Percentiles rank a stretch among this genome's conserved stretches.
Evolutionary conservation across 2,888 invertebrate species (phyloP).

Genomic region (Vesta saturnalis): DNA sequence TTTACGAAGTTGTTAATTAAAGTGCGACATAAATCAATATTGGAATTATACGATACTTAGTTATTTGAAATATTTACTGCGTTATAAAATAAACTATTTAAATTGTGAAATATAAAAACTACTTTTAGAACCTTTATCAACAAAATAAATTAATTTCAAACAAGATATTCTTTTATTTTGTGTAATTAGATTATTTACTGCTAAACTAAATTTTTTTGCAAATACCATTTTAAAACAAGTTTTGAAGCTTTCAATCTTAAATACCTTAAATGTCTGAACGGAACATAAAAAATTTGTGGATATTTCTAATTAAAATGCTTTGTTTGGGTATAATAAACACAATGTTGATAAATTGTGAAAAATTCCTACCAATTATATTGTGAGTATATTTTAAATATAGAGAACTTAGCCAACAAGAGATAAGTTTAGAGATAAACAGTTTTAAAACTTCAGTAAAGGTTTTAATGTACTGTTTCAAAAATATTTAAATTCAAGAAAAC

Average conservation of each 20-base stretch:
- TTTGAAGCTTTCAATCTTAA: not conserved
- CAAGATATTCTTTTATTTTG: not conserved
- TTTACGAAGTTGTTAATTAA: slow-evolving; percentile 15
- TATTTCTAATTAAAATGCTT: not conserved
- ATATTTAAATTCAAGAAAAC: too few relatives aligned
- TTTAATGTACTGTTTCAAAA: too few relatives aligned
- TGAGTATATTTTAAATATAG: too few relatives aligned
- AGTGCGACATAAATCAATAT: slow-evolving; percentile 15
- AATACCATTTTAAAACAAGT: slow-evolving; percentile 1
- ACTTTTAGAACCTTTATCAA: not conserved
- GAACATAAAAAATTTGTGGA: not conserved
- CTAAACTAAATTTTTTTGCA: not conserved
- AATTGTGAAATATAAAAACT: not conserved
- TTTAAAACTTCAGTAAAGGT: too few relatives aligned
- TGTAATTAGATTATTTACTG: slow-evolving; percentile 1
- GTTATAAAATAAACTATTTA: slow-evolving; percentile 11
- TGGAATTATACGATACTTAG: slow-evolving; percentile 13
- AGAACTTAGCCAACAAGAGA: too few relatives aligned
- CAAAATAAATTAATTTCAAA: too few relatives aligned
- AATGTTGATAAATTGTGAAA: too few relatives aligned
- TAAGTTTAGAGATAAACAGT: too few relatives aligned
- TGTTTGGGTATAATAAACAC: not conserved
- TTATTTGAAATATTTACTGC: slow-evolving; percentile 5
- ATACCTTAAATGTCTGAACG: not conserved
- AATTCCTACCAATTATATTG: too few relatives aligned